Conservation (phyloP, 2,113 vertebrate species). For the western clawed frog (Xenopus tropicalis) region DNA sequence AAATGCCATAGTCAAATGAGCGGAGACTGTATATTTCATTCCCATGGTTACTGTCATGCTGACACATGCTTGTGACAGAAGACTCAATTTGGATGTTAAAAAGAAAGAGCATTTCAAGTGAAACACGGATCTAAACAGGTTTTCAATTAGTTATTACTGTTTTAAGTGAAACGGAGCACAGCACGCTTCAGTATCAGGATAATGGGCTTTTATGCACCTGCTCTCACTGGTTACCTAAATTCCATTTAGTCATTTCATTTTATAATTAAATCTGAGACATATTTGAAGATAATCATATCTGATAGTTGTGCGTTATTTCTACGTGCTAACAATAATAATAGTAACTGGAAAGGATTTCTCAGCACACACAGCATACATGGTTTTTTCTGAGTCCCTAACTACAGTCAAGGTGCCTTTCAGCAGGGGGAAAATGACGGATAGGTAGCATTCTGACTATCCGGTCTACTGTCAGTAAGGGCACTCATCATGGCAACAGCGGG, state of each 20-base stretch:
- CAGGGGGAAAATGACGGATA: constrained; percentile 67
- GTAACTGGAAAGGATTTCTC: constrained; percentile 10
- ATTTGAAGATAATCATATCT: constrained; percentile 38
- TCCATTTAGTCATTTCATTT: constrained; percentile 36
- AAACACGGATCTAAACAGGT: constrained; percentile 42
- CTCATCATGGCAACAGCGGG: constrained; percentile 53
- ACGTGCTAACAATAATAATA: constrained; percentile 40
- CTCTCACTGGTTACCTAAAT: constrained; percentile 32
- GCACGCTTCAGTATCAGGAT: constrained; percentile 31
- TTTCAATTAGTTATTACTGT: constrained; percentile 44
- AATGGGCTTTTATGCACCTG: constrained; percentile 39
- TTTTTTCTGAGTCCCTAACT: constrained; percentile 47
- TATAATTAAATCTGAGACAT: constrained; percentile 42
- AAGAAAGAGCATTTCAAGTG: constrained; percentile 30
- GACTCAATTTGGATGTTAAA: constrained; percentile 23
- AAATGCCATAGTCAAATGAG: constrained; percentile 19
- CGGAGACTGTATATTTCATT: constrained; percentile 18
- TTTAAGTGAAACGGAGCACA: constrained; percentile 38
- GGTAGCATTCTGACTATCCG: constrained; percentile 47
- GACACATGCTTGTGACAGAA: constrained; percentile 30
- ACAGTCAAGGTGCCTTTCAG: constrained; percentile 75
- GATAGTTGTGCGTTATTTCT: constrained; percentile 39
- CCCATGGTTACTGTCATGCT: constrained; percentile 38
- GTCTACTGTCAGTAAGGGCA: constrained; percentile 52
- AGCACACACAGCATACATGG: not conserved